Base-by-base conservation (phyloP, 2,113 vertebrate species). In the Malurus cyaneus region DNA sequence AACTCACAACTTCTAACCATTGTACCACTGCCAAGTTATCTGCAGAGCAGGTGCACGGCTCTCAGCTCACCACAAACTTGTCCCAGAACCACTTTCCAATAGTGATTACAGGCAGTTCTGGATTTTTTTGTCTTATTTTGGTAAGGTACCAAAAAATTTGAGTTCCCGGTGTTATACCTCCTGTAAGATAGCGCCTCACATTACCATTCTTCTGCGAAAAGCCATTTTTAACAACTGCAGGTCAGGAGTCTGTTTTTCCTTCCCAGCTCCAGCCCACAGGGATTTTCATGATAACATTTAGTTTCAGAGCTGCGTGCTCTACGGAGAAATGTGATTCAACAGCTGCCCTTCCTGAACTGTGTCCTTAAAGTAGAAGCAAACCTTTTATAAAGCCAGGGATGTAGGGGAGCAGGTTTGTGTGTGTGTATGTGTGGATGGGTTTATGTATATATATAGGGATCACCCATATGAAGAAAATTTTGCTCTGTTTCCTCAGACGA, bases 221-320 rank as follows among this genome's bases (percentile, higher is more conserved):
- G 69, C 66, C 89, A 47, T 96, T 94, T 96, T 93, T 94, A 97
- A 95, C 91, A 94, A 86, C 91, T 91, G 54, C 87, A 93, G 93
- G 83, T 95, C 91, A 89, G 79, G 84, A 96, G 62, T 91, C 71
- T 94, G 62, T 88, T 96, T 95, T 89, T 82, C 62, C 54, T 95
- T 94, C 71, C 93, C 66, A 83, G 71, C 29, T 89, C 79, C 57
- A 87, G 71, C 79, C 84, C 81, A 93, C 50, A 54, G 95, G 94
- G 95, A 95, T 94, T 96, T 96, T 92, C 78, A 89, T 94, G 87
- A 93, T 96, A 93, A 92, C 71, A 86, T 94, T 97, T 94, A 61
- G 53, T 87, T 95, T 96, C 89, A 78, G 84, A 93, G 50, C 81
- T 56, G 34, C 1, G 2, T 80, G 59, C 36, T 87, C 39, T 54